These are phyloP conservation scores for Andricus quercusramuli DNA, from an alignment of 2,888 invertebrate species.

Conservation along the genomic window DNA sequence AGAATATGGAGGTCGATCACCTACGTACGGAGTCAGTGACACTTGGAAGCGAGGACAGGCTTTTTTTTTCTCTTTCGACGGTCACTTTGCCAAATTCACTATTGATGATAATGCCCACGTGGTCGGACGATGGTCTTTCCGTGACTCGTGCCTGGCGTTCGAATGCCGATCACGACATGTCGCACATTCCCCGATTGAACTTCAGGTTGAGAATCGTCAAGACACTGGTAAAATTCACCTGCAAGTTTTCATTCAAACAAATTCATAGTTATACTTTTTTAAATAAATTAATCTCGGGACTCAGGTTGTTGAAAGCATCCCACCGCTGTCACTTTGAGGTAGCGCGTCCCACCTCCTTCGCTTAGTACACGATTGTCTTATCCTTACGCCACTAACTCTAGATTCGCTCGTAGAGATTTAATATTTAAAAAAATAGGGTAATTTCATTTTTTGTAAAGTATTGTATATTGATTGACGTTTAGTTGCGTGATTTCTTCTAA, in stretches of 20 bases:
- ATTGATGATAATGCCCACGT: constrained; percentile 50
- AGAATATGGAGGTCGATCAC: constrained; percentile 78
- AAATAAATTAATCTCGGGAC: too few species aligned
- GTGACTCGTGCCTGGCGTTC: constrained; percentile 38
- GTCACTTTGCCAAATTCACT: constrained; percentile 56
- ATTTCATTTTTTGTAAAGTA: too few species aligned
- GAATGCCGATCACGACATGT: constrained; percentile 17
- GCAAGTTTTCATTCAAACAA: background rate
- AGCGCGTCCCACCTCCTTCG: too few species aligned
- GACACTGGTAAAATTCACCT: background rate
- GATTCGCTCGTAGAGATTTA: too few species aligned
- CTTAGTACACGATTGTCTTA: too few species aligned
- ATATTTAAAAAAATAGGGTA: too few species aligned
- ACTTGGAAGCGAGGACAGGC: constrained; percentile 66
- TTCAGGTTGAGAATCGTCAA: background rate
- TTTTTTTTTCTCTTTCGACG: constrained; percentile 56
- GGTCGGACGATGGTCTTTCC: constrained; percentile 43
- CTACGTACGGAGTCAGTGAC: constrained; percentile 78
- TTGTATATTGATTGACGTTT: background rate
- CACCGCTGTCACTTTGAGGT: too few species aligned
- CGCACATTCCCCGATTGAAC: constrained; percentile 24
- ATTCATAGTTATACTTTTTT: background rate
- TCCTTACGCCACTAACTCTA: too few species aligned
- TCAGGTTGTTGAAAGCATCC: too few species aligned
- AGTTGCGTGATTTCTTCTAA: background rate